A percentile compares a stretch with the other conserved stretches of the same genome.
phyloP scores from a whole-genome alignment of 2,797 vertebrate species.

The Naso thynnoides region DNA sequence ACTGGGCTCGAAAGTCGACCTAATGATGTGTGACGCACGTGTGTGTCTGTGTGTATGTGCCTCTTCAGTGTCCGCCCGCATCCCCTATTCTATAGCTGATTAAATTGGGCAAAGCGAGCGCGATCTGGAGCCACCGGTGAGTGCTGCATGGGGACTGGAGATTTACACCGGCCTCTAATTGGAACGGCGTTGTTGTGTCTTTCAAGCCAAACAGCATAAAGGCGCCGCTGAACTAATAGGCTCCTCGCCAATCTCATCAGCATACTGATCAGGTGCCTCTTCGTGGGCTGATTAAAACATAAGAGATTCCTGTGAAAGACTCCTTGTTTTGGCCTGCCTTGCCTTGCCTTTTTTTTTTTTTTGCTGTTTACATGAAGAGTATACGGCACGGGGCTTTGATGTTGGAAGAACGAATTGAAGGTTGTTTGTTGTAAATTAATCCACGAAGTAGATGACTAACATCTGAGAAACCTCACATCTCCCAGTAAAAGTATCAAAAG shows the following conservation, averaged over 20 bases:
- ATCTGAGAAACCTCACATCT: slow-evolving; percentile 38
- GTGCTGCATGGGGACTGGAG: slow-evolving; percentile 60
- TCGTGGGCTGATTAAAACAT: slow-evolving; percentile 69
- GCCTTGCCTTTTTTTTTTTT: slow-evolving; percentile 22
- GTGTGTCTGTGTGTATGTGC: slow-evolving; percentile 30
- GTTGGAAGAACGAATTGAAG: slow-evolving; percentile 60
- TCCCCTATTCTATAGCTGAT: slow-evolving; percentile 68
- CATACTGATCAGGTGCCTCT: slow-evolving; percentile 75
- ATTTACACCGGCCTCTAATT: slow-evolving; percentile 71
- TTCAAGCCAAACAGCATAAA: slow-evolving; percentile 72
- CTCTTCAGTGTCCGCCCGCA: slow-evolving; percentile 21
- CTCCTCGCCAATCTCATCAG: slow-evolving; percentile 66
- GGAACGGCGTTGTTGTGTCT: slow-evolving; percentile 74
- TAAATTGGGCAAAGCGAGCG: slow-evolving; percentile 69
- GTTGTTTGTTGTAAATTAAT: slow-evolving; percentile 53
- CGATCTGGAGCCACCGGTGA: slow-evolving; percentile 62
- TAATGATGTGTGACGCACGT: slow-evolving; percentile 67
- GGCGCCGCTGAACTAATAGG: slow-evolving; percentile 64
- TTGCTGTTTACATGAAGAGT: slow-evolving; percentile 34
- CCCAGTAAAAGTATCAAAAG: slow-evolving; percentile 21
- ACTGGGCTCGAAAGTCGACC: slow-evolving; percentile 61
- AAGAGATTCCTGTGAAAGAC: slow-evolving; percentile 54
- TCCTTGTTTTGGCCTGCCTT: slow-evolving; percentile 40
- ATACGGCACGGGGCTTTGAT: slow-evolving; percentile 57
- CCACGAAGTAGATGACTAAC: slow-evolving; percentile 41